Base-by-base conservation (phyloP, 2,797 vertebrate genomes). In the Vipera ursinii region DNA sequence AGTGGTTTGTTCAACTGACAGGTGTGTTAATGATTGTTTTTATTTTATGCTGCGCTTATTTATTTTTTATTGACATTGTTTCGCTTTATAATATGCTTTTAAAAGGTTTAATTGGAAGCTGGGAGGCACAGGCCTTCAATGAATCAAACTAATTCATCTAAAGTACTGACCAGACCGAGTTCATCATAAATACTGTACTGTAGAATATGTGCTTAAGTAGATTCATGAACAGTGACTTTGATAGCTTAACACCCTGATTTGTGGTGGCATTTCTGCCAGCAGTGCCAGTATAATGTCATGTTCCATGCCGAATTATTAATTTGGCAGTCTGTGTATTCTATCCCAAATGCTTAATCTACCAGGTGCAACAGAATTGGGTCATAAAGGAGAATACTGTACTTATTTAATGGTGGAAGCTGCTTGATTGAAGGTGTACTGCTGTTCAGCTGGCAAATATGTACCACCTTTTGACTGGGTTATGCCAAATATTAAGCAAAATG, bases 151-250 rank as follows among this genome's bases (percentile, higher is more conserved):
- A 63, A 92, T 48, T n/a, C 20, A 48, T 78, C 38, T 57, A 4
- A 73, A 51, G 32, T 53, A 63, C 13, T 32, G 60, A 89, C 89
- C 85, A 78, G 44, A 44, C 44, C 44, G 38, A 14, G 56, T 60
- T 44, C 44, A 88, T 90, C 56, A 88, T 53, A 90, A 90, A 88
- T 61, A 82, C 60, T 87, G 86, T 24, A 15, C 48, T 60, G 55
- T 89, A 63, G 82, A 89, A 48, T 32, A 5, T 89, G 4, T 88
- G 53, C 53, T 61, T 90, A 90, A 90, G 89, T 61, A 88, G 65
- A 93, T 93, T 93, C 92, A 93, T 90, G 86, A 90, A 61, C 92
- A 82, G 65, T 90, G 92, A 90, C 92, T 60, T 63, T 93, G 89
- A 93, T 93, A 87, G 63, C 89, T 88, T 78, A 88, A 90, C 89